Conservation (phyloP, 2,888 invertebrate genomes). For the Rutpela maculata region DNA sequence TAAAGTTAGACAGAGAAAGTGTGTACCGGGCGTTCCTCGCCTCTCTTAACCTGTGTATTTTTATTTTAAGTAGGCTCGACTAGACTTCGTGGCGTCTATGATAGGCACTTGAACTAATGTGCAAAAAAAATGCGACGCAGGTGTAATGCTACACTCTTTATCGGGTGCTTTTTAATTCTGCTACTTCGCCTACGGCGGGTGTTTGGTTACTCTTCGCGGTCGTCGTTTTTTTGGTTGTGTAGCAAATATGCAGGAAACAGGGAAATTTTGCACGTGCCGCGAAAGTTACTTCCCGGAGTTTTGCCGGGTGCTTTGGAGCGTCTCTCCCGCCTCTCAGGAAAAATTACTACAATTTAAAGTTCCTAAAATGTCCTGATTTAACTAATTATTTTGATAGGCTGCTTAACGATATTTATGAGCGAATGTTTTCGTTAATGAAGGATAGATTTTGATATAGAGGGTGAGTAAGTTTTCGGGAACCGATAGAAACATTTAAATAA, state of each 20-base stretch:
- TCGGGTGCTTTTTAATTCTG: neutral
- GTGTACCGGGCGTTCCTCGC: constrained; percentile 21
- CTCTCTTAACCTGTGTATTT: constrained; percentile 52
- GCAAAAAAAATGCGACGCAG: constrained; percentile 33
- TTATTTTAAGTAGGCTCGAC: constrained; percentile 53
- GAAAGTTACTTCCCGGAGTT: neutral
- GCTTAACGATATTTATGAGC: too few species aligned
- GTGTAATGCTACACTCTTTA: constrained; percentile 21
- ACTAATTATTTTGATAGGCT: too few species aligned
- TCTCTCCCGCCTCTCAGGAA: neutral
- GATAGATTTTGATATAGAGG: too few species aligned
- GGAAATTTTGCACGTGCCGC: constrained; percentile 5
- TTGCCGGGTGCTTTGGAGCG: neutral
- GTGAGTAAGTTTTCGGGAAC: too few species aligned
- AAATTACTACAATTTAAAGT: too few species aligned
- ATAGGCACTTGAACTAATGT: neutral
- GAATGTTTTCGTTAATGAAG: too few species aligned
- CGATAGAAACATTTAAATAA: too few species aligned
- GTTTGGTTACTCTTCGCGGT: neutral
- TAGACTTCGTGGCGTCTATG: constrained; percentile 51
- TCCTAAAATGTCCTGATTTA: too few species aligned
- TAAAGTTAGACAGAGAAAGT: constrained; percentile 48
- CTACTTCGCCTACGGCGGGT: neutral
- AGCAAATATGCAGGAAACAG: constrained; percentile 4
- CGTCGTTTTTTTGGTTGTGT: constrained; percentile 5